These are phyloP conservation scores for Onychostruthus taczanowskii DNA, from an alignment of 2,113 vertebrate species.

Conservation along the genomic window DNA sequence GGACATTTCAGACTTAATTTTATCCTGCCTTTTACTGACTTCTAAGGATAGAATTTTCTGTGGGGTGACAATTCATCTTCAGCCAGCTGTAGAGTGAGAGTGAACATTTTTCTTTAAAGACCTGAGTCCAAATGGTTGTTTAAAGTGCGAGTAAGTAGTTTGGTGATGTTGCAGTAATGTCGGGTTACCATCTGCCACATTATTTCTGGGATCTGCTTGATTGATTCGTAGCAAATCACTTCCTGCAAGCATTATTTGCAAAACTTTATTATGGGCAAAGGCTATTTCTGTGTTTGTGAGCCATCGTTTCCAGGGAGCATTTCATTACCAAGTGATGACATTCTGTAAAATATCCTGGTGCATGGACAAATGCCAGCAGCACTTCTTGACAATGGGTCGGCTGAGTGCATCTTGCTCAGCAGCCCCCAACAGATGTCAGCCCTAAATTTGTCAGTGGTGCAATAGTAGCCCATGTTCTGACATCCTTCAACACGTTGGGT, in stretches of 20 bases:
- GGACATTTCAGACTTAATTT: neutral
- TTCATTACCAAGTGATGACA: constrained; percentile 48
- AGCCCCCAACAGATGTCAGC: constrained; percentile 2
- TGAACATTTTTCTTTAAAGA: constrained; percentile 4
- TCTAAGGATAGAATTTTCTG: neutral
- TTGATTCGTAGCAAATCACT: constrained; percentile 38
- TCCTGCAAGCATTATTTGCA: constrained; percentile 56
- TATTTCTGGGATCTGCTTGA: constrained; percentile 40
- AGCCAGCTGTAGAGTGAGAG: constrained; percentile 23
- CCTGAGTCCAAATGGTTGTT: constrained; percentile 36
- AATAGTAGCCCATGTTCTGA: neutral
- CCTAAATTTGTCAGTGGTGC: neutral
- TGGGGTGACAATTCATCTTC: neutral
- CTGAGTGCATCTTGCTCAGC: neutral
- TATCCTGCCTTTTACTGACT: neutral
- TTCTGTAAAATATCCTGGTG: constrained; percentile 33
- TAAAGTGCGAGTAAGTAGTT: neutral
- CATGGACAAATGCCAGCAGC: constrained; percentile 39
- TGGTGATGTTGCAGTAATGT: constrained; percentile 15
- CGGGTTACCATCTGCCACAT: constrained; percentile 17
- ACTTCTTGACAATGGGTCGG: neutral
- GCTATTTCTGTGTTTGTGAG: constrained; percentile 41
- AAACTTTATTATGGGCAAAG: constrained; percentile 43
- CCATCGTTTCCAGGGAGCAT: neutral
- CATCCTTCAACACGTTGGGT: neutral